Evolutionary conservation across 2,888 invertebrate species (phyloP).

Genomic region (Griposia aprilina): DNA sequence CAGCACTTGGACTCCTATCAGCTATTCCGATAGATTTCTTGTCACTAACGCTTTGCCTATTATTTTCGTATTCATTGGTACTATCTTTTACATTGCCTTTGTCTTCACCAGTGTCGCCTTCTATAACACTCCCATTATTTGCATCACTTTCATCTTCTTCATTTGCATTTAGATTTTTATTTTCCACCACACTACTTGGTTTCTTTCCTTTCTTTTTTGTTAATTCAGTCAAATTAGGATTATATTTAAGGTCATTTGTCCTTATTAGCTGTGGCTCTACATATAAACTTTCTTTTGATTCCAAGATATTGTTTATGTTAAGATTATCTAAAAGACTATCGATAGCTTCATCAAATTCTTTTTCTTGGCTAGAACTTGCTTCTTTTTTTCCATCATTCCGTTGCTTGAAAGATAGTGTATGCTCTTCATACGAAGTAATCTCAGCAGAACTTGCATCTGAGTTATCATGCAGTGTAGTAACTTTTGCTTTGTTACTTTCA

Average conservation of each 20-base stretch:
- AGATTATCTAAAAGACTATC: slow-evolving; percentile 28
- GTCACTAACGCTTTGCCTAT: background rate
- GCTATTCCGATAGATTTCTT: background rate
- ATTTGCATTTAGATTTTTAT: background rate
- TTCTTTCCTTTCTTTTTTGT: background rate
- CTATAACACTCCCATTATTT: background rate
- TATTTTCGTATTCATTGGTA: background rate
- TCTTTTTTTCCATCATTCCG: background rate
- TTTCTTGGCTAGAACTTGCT: background rate
- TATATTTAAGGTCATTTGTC: background rate
- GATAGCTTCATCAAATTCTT: slow-evolving; percentile 28
- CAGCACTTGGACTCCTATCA: background rate
- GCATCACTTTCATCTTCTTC: background rate
- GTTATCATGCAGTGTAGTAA: background rate
- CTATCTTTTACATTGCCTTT: background rate
- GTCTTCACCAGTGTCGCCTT: background rate
- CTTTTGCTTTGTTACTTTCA: background rate
- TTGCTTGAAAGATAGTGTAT: background rate
- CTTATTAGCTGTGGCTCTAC: background rate
- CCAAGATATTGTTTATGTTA: slow-evolving; percentile 19
- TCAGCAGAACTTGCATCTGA: background rate
- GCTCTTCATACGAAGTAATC: background rate
- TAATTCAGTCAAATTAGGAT: background rate
- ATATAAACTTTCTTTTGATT: slow-evolving; percentile 8
- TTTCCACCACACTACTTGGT: background rate